These are phyloP conservation scores for Aurelia sp. DNA, from an alignment of 30 jellyfish, hydroid and myxozoan genomes.

Conservation along the genomic window DNA sequence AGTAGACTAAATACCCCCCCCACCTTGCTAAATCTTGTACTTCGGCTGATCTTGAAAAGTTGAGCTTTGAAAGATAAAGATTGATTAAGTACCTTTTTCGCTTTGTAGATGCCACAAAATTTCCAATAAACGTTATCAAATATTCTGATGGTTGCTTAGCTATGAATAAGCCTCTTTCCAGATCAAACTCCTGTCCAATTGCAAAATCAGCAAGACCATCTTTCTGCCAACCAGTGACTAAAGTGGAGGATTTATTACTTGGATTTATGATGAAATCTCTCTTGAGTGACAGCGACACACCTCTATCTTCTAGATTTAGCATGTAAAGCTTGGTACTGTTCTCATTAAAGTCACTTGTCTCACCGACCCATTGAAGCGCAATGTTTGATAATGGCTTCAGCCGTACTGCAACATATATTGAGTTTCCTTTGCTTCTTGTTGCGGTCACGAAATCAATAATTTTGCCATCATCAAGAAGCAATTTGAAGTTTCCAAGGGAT, in stretches of 20 bases:
- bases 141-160: slow-evolving; percentile 50
- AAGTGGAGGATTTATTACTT: slow-evolving; percentile 34
- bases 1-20: no score
- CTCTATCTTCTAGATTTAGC: not conserved
- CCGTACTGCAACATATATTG: not conserved
- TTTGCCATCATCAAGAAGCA: not conserved
- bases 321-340: slow-evolving; percentile 6
- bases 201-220: not conserved
- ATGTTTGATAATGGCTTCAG: not conserved
- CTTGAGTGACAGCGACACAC: slow-evolving; percentile 14
- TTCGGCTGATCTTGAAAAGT: no score
- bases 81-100: slow-evolving; percentile 8
- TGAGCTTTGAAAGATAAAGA: not conserved
- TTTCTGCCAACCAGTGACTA: slow-evolving; percentile 25
- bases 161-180: slow-evolving; percentile 30
- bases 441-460: not conserved
- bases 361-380: not conserved
- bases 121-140: slow-evolving; percentile 13
- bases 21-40: no score
- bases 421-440: not conserved
- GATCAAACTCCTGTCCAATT: slow-evolving; percentile 27
- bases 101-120: slow-evolving; percentile 18
- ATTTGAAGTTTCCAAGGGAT: not conserved
- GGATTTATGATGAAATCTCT: slow-evolving; percentile 4
- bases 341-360: not conserved